phyloP scores from a whole-genome alignment of 23 tunicate genomes.

The Diplosoma virens region DNA sequence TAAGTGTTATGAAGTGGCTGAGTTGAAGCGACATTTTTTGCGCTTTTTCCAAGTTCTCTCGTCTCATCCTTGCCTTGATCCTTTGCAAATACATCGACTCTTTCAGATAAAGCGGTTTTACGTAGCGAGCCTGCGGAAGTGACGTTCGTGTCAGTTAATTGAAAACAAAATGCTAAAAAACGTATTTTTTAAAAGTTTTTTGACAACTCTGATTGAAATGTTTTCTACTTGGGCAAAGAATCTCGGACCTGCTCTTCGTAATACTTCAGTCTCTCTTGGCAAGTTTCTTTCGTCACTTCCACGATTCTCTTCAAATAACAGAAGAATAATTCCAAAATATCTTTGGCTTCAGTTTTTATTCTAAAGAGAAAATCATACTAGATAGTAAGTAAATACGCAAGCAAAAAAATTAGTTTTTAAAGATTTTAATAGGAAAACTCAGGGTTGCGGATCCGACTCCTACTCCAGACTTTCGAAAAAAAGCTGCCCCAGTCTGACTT shows the following conservation, averaged over 20 bases:
- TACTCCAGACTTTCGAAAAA: too few species aligned
- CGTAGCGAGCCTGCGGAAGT: constrained; percentile 57
- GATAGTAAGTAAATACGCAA: too few species aligned
- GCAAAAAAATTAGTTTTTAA: neutral
- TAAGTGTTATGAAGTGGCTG: constrained; percentile 45
- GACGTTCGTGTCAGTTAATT: too few species aligned
- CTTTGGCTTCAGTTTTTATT: constrained; percentile 37
- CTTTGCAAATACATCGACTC: constrained; percentile 83
- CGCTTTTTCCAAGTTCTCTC: constrained; percentile 48
- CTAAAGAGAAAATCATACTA: constrained; percentile 20
- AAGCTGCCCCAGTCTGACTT: too few species aligned
- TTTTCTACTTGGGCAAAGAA: too few species aligned
- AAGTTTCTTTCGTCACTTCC: constrained; percentile 59
- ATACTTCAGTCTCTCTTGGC: constrained; percentile 67
- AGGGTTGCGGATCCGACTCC: too few species aligned
- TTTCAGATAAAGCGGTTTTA: constrained; percentile 64
- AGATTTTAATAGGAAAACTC: neutral
- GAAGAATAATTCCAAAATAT: constrained; percentile 59
- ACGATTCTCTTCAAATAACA: constrained; percentile 70
- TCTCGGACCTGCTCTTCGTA: constrained; percentile 65
- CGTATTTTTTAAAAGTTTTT: too few species aligned
- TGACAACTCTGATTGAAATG: too few species aligned
- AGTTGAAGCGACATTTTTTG: constrained; percentile 40
- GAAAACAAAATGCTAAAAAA: too few species aligned
- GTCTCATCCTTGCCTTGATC: constrained; percentile 35